Percentiles rank a stretch among this genome's conserved stretches.
These are phyloP conservation scores for Musca vetustissima DNA, from an alignment of 1,140 invertebrate species.

Conservation along the genomic window DNA sequence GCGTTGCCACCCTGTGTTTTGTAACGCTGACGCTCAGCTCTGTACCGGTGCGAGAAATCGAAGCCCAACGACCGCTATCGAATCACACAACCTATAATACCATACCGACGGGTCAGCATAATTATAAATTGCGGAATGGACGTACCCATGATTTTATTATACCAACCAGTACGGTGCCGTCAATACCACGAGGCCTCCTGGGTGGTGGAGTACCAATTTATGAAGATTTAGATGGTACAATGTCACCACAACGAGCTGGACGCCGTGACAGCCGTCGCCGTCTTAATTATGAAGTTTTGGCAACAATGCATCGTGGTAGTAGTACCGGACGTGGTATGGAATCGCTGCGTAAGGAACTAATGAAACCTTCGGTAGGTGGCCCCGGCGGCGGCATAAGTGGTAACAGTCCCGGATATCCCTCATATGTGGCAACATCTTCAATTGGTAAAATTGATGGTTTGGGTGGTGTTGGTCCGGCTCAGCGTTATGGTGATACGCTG, in stretches of 20 bases:
- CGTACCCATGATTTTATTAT: constrained; percentile 43
- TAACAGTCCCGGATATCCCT: constrained; percentile 44
- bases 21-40: background rate
- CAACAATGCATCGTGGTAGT: constrained; percentile 35
- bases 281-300: constrained; percentile 36
- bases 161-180: constrained; percentile 38
- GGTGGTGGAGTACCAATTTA: constrained; percentile 35
- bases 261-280: constrained; percentile 41
- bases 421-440: constrained; percentile 47
- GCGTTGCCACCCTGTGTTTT: background rate
- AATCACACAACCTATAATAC: constrained; percentile 49
- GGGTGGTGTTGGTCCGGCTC: constrained; percentile 40
- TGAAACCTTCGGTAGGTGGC: constrained; percentile 52
- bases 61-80: constrained; percentile 44
- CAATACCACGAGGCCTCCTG: constrained; percentile 31
- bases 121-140: constrained; percentile 46
- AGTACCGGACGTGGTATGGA: constrained; percentile 46
- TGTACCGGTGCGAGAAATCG: constrained; percentile 20
- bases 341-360: constrained; percentile 49
- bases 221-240: constrained; percentile 35
- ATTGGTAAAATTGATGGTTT: constrained; percentile 50
- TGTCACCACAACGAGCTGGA: constrained; percentile 32
- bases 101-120: constrained; percentile 22
- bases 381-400: constrained; percentile 49
- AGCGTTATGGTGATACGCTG: constrained; percentile 46